phyloP scores from a whole-genome alignment of 2,797 vertebrate genomes.

The Clarias pachynema region DNA sequence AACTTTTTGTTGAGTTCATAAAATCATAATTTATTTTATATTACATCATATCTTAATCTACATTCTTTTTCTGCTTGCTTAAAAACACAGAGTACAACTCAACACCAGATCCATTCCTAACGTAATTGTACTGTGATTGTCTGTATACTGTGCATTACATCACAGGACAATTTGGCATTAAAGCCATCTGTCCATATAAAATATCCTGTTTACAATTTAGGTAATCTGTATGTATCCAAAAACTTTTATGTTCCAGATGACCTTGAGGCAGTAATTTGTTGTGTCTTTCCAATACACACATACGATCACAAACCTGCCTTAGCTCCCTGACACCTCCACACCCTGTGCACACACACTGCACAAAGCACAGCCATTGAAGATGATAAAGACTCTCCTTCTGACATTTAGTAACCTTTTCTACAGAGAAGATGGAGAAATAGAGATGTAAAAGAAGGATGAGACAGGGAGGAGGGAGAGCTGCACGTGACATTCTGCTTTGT shows the following conservation, averaged over 20 bases:
- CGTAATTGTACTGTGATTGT: slow-evolving; percentile 1
- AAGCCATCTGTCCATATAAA: slow-evolving; percentile 12
- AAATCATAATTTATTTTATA: too few relatives aligned
- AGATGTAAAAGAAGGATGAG: slow-evolving; percentile 58
- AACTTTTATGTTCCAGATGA: not conserved
- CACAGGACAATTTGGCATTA: slow-evolving; percentile 13
- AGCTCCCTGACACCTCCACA: slow-evolving; percentile 26
- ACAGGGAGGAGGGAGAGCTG: slow-evolving; percentile 52
- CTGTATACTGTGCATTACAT: not conserved
- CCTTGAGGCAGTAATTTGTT: slow-evolving; percentile 8
- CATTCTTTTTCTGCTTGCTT: not conserved
- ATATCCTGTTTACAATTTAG: slow-evolving; percentile 7
- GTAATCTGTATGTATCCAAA: not conserved
- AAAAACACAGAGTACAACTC: slow-evolving; percentile 1
- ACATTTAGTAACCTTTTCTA: slow-evolving; percentile 86
- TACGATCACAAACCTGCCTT: slow-evolving; percentile 46
- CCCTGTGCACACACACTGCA: slow-evolving; percentile 36
- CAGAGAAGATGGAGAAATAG: slow-evolving; percentile 70
- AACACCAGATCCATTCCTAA: slow-evolving; percentile 12
- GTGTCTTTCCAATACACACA: slow-evolving; percentile 26
- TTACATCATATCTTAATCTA: not conserved
- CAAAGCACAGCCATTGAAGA: slow-evolving; percentile 72
- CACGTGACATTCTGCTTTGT: slow-evolving; percentile 66
- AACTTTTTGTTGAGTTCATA: not conserved
- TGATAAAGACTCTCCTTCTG: slow-evolving; percentile 81